A percentile compares a stretch with the other conserved stretches of the same genome.
These are phyloP conservation scores for Agonopterix arenella DNA, from an alignment of 2,888 invertebrate genomes.

Conservation along the genomic window DNA sequence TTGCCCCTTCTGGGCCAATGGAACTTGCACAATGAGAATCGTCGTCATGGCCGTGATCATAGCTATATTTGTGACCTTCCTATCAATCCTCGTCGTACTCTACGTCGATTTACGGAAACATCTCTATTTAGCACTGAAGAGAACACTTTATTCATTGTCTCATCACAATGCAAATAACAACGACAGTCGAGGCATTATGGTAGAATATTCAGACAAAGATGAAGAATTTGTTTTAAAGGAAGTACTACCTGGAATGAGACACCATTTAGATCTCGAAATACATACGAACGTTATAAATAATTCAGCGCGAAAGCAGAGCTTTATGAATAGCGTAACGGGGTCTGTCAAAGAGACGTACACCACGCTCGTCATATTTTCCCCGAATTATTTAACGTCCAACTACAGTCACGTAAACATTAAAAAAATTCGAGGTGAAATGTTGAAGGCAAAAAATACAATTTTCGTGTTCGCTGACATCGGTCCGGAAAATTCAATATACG, in stretches of 20 bases:
- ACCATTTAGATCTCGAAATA: slow-evolving; percentile 35
- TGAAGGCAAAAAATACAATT: slow-evolving; percentile 49
- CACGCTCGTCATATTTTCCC: slow-evolving; percentile 53
- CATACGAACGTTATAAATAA: slow-evolving; percentile 19
- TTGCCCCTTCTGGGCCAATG: slow-evolving; percentile 44
- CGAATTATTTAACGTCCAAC: slow-evolving; percentile 55
- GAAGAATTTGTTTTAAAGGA: slow-evolving; percentile 54
- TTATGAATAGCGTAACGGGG: slow-evolving; percentile 26
- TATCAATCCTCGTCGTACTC: not conserved
- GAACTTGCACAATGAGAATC: slow-evolving; percentile 39
- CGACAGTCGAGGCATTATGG: slow-evolving; percentile 25
- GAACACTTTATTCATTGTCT: slow-evolving; percentile 20
- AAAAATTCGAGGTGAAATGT: slow-evolving; percentile 60
- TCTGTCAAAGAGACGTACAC: slow-evolving; percentile 30
- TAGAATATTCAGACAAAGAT: slow-evolving; percentile 46
- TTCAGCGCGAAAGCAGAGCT: slow-evolving; percentile 20
- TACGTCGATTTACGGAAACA: slow-evolving; percentile 4
- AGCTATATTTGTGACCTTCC: slow-evolving; percentile 1
- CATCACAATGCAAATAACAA: slow-evolving; percentile 12
- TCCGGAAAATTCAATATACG: slow-evolving; percentile 61
- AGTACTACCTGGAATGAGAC: slow-evolving; percentile 46
- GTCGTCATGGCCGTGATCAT: slow-evolving; percentile 12
- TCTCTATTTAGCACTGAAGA: slow-evolving; percentile 26
- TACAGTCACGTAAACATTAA: slow-evolving; percentile 63
- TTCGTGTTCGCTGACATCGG: slow-evolving; percentile 59